Base-by-base conservation (phyloP, 2,797 vertebrate species). In the Catharus ustulatus region DNA sequence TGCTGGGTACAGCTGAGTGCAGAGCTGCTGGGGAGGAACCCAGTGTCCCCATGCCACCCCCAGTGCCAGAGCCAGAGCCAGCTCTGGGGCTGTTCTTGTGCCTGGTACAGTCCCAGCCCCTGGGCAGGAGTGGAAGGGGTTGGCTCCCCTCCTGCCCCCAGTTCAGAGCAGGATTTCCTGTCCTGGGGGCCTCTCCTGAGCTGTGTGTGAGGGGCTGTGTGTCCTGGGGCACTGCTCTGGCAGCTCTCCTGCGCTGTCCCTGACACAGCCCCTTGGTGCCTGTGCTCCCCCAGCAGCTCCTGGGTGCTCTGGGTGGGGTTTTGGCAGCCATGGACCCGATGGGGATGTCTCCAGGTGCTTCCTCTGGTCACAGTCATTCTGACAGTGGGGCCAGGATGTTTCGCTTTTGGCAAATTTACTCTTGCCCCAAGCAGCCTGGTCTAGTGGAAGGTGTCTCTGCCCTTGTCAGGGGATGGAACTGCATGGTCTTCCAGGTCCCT, bases 171-270 rank as follows among this genome's bases (percentile, higher is more conserved):
- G 46, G 36, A 23, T 76, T 51, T 42, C 13, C 2, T 27, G 67
- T 29, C 45, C 19, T 13, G 6, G 34, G 72, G 55, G 14, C 27
- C 5, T 5, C 38, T 75, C 54, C 87, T 19, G 58, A 6, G 34
- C 40, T 40, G 40, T 40, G 40, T 40, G 17, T 0, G 8, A 30
- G 38, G 13, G n/a, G 63, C 38, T n/a, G 2, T 2, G 0, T 55
- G 57, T 51, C 19, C 38, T 12, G 24, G 55, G 51, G 45, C 34
- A 20, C 0, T 16, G 20, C 46, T 75, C 76, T 68, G 62, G 51
- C 83, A 55, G 49, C 48, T 46, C 30, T 29, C 10, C 48, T 55
- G 23, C 8, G n/a, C 76, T 63, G 61, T 14, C 67, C 26, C 48
- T 71, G 15, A 21, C 32, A 11, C 26, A 30, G 10, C 23, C 18